A percentile compares a stretch with the other conserved stretches of the same genome.
phyloP scores from a whole-genome alignment of 1,140 invertebrate genomes.

The Ips typographus region DNA sequence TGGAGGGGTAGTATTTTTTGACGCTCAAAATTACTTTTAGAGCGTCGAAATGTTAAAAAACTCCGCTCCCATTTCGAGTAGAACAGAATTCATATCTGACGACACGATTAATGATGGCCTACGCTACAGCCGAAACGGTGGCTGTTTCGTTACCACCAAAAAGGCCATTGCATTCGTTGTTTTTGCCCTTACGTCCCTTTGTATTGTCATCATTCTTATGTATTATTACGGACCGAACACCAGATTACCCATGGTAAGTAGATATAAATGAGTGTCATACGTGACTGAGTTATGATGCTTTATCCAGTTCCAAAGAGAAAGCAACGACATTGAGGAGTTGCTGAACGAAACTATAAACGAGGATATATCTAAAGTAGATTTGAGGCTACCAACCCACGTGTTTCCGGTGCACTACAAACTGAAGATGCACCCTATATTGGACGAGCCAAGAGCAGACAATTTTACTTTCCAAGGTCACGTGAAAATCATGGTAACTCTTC shows the following conservation, averaged over 20 bases:
- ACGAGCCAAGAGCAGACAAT: conserved; percentile 41
- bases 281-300: background rate
- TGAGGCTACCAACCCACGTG: conserved; percentile 41
- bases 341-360: conserved; percentile 46
- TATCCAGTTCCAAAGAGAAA: conserved; percentile 37
- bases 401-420: conserved; percentile 42
- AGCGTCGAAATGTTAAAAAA: conserved; percentile 18
- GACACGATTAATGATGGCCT: conserved; percentile 39
- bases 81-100: conserved; percentile 43
- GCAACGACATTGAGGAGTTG: conserved; percentile 45
- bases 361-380: conserved; percentile 36
- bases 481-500: conserved; percentile 35
- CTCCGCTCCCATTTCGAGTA: conserved; percentile 33
- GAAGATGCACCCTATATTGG: conserved; percentile 43
- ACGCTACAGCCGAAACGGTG: conserved; percentile 42
- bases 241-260: conserved; percentile 40
- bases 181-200: conserved; percentile 40
- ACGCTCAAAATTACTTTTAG: background rate
- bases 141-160: conserved; percentile 49
- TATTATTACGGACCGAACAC: conserved; percentile 48
- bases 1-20: too few species aligned
- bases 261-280: background rate
- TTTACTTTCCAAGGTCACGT: conserved; percentile 46
- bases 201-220: conserved; percentile 42
- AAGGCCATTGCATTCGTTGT: conserved; percentile 45